A percentile compares a stretch with the other conserved stretches of the same genome.
These are phyloP conservation scores for Ochotona curzoniae DNA, from an alignment of 2,113 vertebrate species.

Conservation along the genomic window DNA sequence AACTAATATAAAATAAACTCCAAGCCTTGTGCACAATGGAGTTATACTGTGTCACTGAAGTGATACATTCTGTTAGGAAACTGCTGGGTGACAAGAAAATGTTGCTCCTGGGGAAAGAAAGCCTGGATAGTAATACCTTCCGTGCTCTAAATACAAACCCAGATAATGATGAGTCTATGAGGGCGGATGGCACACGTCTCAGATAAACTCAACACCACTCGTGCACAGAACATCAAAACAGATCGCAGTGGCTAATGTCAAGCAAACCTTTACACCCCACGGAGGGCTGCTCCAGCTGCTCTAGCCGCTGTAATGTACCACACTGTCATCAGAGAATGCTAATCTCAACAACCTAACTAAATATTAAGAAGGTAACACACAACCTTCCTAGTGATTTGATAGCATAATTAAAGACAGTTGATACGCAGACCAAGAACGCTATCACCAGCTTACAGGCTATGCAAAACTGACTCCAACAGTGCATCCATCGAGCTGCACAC, in stretches of 20 bases:
- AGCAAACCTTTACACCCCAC: background rate
- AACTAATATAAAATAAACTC: constrained; percentile 48
- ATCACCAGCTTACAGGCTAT: background rate
- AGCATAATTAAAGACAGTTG: constrained; percentile 33
- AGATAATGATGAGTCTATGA: background rate
- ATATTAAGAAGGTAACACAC: constrained; percentile 51
- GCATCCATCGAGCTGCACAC: constrained; percentile 40
- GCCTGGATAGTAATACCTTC: background rate
- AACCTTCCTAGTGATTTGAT: constrained; percentile 60
- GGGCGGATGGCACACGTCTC: background rate
- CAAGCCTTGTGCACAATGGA: constrained; percentile 15
- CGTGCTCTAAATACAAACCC: background rate
- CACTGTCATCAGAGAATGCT: background rate
- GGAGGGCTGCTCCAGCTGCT: constrained; percentile 15
- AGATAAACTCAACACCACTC: background rate
- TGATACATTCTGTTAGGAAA: constrained; percentile 30
- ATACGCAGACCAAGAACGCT: constrained; percentile 39
- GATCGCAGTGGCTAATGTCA: background rate
- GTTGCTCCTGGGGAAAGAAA: background rate
- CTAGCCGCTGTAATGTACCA: constrained; percentile 20
- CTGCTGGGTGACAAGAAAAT: background rate
- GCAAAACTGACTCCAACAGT: background rate
- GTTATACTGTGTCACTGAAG: background rate
- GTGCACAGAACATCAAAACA: constrained; percentile 35
- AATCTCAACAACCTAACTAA: constrained; percentile 66